Percentiles rank a stretch among this genome's conserved stretches.
These are phyloP conservation scores for Aplocera efformata DNA, from an alignment of 2,888 invertebrate species.

Conservation along the genomic window DNA sequence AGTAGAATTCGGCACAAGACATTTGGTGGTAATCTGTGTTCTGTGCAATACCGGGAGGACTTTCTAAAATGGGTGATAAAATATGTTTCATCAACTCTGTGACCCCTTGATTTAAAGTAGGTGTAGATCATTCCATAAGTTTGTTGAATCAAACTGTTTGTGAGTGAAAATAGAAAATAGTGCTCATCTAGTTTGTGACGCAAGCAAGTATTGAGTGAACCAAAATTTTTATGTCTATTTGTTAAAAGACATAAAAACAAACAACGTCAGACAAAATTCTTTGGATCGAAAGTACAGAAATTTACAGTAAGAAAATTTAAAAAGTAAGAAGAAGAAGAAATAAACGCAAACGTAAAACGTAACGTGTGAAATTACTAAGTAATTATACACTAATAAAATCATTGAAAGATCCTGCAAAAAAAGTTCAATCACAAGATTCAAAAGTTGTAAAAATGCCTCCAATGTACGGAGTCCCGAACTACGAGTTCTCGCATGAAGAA, in stretches of 20 bases:
- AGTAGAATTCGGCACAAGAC: slow-evolving; percentile 4
- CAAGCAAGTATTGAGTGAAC: slow-evolving; percentile 33
- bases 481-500: slow-evolving; percentile 34
- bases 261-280: no score
- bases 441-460: slow-evolving; percentile 50
- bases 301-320: no score
- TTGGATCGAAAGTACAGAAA: no score
- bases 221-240: no score
- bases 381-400: no score
- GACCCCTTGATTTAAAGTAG: background rate
- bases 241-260: no score
- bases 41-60: background rate
- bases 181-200: slow-evolving; percentile 36
- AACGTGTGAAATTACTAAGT: no score
- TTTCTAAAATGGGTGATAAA: slow-evolving; percentile 14
- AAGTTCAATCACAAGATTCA: background rate
- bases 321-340: no score
- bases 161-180: slow-evolving; percentile 35
- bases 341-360: no score
- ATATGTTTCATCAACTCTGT: background rate
- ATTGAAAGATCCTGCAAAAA: background rate
- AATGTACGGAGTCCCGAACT: slow-evolving; percentile 46
- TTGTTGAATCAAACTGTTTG: slow-evolving; percentile 50
- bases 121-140: slow-evolving; percentile 46
- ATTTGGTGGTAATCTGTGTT: slow-evolving; percentile 9